phyloP scores from a whole-genome alignment of 2,888 invertebrate genomes.

The Campoletis raptor region DNA sequence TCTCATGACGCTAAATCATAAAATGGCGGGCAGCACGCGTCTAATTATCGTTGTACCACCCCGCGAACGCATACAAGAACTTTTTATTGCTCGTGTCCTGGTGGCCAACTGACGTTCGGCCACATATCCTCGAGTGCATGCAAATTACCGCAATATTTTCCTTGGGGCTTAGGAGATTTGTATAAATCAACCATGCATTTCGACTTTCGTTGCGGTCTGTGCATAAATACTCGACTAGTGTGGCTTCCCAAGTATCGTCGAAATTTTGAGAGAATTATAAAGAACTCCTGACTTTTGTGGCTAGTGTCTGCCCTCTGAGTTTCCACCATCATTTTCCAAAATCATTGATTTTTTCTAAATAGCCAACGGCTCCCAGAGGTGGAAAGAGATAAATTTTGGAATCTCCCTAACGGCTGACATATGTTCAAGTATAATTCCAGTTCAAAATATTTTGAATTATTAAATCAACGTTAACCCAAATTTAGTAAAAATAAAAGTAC shows the following conservation, averaged over 20 bases:
- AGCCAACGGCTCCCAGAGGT: background rate
- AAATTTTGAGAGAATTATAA: background rate
- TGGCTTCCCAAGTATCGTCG: background rate
- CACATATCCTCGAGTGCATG: conserved; percentile 26
- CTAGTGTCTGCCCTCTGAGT: background rate
- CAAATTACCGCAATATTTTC: conserved; percentile 46
- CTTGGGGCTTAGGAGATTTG: conserved; percentile 26
- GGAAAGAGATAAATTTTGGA: background rate
- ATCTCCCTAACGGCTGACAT: background rate
- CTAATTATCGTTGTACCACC: conserved; percentile 71
- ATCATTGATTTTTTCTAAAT: background rate
- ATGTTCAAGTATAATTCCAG: background rate
- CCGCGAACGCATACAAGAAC: conserved; percentile 49
- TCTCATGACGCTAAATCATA: conserved; percentile 74
- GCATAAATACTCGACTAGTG: conserved; percentile 4
- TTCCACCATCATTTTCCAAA: background rate
- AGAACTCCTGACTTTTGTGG: background rate
- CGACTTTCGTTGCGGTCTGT: conserved; percentile 18
- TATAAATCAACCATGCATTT: conserved; percentile 35
- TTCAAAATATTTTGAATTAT: background rate
- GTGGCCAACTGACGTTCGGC: conserved; percentile 28
- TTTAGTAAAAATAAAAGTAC: background rate
- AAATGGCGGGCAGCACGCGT: conserved; percentile 69
- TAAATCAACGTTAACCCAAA: background rate
- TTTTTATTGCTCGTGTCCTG: conserved; percentile 54